Evolutionary conservation across 2,797 vertebrate species (phyloP), one percentile per base, ranked within the genome.

Genomic region (Parambassis ranga): DNA sequence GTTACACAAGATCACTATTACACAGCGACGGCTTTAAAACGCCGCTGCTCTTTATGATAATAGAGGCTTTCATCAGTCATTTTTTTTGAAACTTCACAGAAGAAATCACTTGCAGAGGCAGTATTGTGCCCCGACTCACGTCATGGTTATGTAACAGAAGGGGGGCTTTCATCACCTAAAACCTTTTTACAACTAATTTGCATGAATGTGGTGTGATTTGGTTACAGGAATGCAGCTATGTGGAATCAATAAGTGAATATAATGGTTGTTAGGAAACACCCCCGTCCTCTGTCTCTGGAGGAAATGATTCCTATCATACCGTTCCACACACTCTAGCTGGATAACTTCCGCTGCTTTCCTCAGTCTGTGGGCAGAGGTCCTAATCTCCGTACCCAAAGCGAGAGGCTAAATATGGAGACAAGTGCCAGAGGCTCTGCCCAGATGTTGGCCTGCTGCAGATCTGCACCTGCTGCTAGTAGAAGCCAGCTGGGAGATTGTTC

Each of bases 381-480:
- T 90, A 87, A 91, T 90, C 87, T 61, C 65, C 36, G 42, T 81
- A 68, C 47, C 61, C 46, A 68, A 57, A 71, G 74, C 65, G 58
- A 68, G 58, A 63, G 71, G 78, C 83, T 88, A 90, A 89, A 92
- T 82, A 87, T 84, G 87, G 81, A 79, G 62, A 66, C 30, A 38
- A 52, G 46, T 67, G 71, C 75, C 76, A 79, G 74, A 77, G 48
- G 62, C 30, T 75, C 48, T 64, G 78, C 74, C 90, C 89, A 91
- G 89, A 91, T 90, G 90, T 89, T 74, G 56, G 46, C 55, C 57
- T 77, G 72, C 56, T 60, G 83, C 53, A 77, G 69, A 38, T 63
- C 64, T 75, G 85, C 90, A 93, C 91, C 91, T 92, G 90, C 87
- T 90, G 67, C 63, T 62, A 63, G 67, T n/a, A 47, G 41, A 27